phyloP scores from a whole-genome alignment of 2,888 invertebrate genomes.

The Amphimallon solstitiale region DNA sequence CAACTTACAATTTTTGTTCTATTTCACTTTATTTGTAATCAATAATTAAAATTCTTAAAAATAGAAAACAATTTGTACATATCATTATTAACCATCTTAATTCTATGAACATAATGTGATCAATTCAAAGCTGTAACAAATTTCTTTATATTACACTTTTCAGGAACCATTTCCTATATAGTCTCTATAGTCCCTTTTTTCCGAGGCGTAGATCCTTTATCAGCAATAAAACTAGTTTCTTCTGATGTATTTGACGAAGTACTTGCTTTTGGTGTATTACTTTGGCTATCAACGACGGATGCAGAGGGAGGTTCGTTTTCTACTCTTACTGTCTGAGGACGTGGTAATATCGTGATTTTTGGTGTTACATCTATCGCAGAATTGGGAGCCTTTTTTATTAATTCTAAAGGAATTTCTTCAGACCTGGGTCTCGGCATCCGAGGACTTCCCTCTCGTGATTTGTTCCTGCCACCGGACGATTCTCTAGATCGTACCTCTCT shows the following conservation, averaged over 20 bases:
- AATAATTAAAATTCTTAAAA: conserved; percentile 40
- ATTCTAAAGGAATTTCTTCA: conserved; percentile 84
- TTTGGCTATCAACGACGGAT: conserved; percentile 78
- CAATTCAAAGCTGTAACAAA: conserved; percentile 24
- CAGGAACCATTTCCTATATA: conserved; percentile 56
- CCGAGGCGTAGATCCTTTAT: conserved; percentile 57
- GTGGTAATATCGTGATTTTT: conserved; percentile 61
- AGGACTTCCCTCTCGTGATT: conserved; percentile 79
- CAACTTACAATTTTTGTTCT: conserved; percentile 16
- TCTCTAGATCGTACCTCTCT: conserved; percentile 49
- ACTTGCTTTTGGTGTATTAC: conserved; percentile 67
- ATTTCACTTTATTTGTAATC: conserved; percentile 22
- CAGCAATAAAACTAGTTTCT: conserved; percentile 83
- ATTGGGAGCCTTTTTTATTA: conserved; percentile 72
- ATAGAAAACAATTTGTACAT: conserved; percentile 40
- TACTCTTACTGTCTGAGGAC: conserved; percentile 63
- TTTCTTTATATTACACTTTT: conserved; percentile 4
- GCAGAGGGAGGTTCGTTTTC: conserved; percentile 44
- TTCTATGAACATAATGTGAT: conserved; percentile 25
- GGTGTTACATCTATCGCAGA: conserved; percentile 63
- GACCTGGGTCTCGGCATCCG: conserved; percentile 77
- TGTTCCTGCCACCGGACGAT: conserved; percentile 57
- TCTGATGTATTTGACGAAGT: conserved; percentile 66
- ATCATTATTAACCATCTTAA: conserved; percentile 29
- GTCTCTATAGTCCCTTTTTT: conserved; percentile 66